Base-by-base conservation (phyloP, 1,140 invertebrate species). In the Drosophila willistoni region DNA sequence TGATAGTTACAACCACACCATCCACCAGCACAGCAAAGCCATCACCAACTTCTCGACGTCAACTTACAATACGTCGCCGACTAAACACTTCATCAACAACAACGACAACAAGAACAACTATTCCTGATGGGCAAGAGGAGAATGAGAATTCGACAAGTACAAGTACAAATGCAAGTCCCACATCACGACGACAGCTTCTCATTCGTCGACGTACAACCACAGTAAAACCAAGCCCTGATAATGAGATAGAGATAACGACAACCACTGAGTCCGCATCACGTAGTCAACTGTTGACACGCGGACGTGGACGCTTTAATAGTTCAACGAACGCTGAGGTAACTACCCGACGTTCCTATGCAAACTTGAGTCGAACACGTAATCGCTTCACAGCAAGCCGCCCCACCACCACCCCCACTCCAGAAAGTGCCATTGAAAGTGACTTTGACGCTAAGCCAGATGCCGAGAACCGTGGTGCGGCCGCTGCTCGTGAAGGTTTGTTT, bases 281-380 rank as follows among this genome's bases (percentile, higher is more conserved):
- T 71, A 66, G 65, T 7, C 73, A 72, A 2, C 64, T 72, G 7
- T 60, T 70, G 9, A 39, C 51, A 44, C 65, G 44, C 14, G 44
- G 59, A 44, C 65, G 44, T 13, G 44, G 59, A 36, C 61, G 57
- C 14, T 57, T 63, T 36, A 56, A 73, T 65, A 47, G 10, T 61
- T 51, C 71, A 67, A 74, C 66, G 41, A 76, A 64, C 64, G 34
- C 19, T 1, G 71, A 75, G 7, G 34, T 29, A 7, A 76, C 39
- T 41, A 87, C 83, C 60, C 83, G 79, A 54, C 83, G 83, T 10
- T 55, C 82, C 9, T 86, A 79, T 4, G 68, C 60, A 51, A 47
- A 65, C 42, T 54, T 86, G 65, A 86, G 70, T 44, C 82, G 82
- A 7, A 73, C 71, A 60, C 82, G 75, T 60, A 76, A 33, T 56